A percentile compares a stretch with the other conserved stretches of the same genome.
Evolutionary conservation across 2,888 invertebrate genomes (phyloP).

Genomic region (Allophyes oxyacanthae): DNA sequence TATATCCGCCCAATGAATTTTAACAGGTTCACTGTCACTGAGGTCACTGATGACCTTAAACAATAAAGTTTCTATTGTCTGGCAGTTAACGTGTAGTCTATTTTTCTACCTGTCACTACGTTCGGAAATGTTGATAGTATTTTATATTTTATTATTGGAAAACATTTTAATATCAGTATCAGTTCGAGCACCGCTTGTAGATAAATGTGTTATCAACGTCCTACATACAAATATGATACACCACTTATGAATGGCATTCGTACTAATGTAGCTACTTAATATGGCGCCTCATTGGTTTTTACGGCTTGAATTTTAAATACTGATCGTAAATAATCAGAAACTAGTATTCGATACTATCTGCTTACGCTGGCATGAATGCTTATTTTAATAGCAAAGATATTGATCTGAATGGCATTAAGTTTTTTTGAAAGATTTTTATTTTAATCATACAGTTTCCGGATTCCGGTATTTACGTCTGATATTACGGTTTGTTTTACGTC

Average conservation of each 20-base stretch:
- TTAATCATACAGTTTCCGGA: conserved; percentile 32
- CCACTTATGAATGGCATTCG: conserved; percentile 9
- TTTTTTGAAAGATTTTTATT: no score
- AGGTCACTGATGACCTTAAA: no score
- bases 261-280: not conserved
- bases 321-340: not conserved
- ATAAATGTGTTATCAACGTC: conserved; percentile 32
- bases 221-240: conserved; percentile 41
- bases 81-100: no score
- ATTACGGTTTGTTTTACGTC: conserved; percentile 6
- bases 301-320: not conserved
- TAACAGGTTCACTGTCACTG: no score
- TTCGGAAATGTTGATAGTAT: conserved; percentile 2
- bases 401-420: no score
- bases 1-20: not conserved
- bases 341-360: no score
- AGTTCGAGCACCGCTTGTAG: conserved; percentile 20
- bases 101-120: not conserved
- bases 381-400: no score
- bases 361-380: no score
- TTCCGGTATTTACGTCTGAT: conserved; percentile 8
- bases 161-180: conserved; percentile 35
- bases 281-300: conserved; percentile 11
- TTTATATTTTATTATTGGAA: conserved; percentile 17
- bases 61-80: no score